Percentiles rank a stretch among this genome's conserved stretches.
These are phyloP conservation scores for Ennomos fuscantarius DNA, from an alignment of 2,888 invertebrate genomes.

Conservation along the genomic window DNA sequence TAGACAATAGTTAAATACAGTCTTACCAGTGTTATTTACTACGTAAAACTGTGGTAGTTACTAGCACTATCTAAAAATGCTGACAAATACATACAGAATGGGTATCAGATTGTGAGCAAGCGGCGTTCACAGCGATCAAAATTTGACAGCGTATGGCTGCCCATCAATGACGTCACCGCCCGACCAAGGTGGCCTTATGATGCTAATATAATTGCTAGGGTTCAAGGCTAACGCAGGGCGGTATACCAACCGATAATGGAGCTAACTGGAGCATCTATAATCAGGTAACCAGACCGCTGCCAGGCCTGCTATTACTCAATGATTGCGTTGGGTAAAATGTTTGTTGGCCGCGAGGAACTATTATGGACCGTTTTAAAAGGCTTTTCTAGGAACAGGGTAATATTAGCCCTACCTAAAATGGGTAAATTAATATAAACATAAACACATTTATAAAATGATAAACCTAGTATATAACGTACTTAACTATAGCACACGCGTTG, in stretches of 20 bases:
- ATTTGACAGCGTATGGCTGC: too few relatives aligned
- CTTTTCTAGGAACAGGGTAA: not conserved
- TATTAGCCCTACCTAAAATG: not conserved
- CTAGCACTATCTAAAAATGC: too few relatives aligned
- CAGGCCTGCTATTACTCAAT: conserved; percentile 2
- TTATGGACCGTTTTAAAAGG: conserved; percentile 1
- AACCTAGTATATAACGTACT: too few relatives aligned
- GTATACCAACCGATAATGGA: conserved; percentile 11
- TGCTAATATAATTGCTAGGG: not conserved
- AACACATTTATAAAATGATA: too few relatives aligned
- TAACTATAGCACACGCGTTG: too few relatives aligned
- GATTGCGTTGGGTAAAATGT: conserved; percentile 22
- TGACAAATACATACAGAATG: too few relatives aligned
- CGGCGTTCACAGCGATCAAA: too few relatives aligned
- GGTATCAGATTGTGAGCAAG: too few relatives aligned
- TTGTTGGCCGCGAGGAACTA: conserved; percentile 2
- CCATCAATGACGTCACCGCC: conserved; percentile 5
- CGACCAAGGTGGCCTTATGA: conserved; percentile 3
- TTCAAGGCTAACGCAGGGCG: conserved; percentile 14
- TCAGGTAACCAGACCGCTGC: conserved; percentile 19
- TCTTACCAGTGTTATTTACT: too few relatives aligned
- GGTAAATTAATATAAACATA: too few relatives aligned
- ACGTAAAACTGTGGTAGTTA: not conserved
- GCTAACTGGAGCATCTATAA: conserved; percentile 13
- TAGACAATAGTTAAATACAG: too few relatives aligned